Evolutionary conservation across 2,888 invertebrate genomes (phyloP).

Genomic region (Mactromeris polynyma): DNA sequence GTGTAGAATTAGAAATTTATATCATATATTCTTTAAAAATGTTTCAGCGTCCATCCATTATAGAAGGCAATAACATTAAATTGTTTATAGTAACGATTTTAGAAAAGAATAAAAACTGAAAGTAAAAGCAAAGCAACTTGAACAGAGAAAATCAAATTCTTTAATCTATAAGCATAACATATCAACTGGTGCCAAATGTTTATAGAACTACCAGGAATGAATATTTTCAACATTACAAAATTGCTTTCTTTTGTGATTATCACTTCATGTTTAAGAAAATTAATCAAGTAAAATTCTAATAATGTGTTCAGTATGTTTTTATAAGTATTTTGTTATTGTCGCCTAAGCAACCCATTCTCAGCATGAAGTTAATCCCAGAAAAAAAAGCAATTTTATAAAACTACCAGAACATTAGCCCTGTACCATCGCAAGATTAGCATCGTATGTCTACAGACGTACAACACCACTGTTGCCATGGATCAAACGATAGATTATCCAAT

Average conservation of each 20-base stretch:
- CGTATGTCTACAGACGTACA: background rate
- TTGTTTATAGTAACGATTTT: no score
- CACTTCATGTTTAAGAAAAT: background rate
- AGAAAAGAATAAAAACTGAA: no score
- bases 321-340: background rate
- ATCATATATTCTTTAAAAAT: no score
- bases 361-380: background rate
- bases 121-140: no score
- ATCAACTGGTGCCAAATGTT: no score
- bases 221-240: background rate
- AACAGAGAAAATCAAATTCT: background rate
- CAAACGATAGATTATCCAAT: background rate
- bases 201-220: background rate
- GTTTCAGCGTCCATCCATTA: no score
- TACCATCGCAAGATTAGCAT: background rate
- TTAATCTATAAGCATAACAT: no score
- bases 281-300: background rate
- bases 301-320: background rate
- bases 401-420: background rate
- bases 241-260: background rate
- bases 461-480: background rate
- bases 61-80: no score
- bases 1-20: no score
- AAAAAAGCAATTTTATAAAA: constrained; percentile 7
- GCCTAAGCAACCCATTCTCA: background rate